Percentiles rank a stretch among this genome's conserved stretches.
phyloP scores from a whole-genome alignment of 2,113 vertebrate species.

The Rhombomys opimus region DNA sequence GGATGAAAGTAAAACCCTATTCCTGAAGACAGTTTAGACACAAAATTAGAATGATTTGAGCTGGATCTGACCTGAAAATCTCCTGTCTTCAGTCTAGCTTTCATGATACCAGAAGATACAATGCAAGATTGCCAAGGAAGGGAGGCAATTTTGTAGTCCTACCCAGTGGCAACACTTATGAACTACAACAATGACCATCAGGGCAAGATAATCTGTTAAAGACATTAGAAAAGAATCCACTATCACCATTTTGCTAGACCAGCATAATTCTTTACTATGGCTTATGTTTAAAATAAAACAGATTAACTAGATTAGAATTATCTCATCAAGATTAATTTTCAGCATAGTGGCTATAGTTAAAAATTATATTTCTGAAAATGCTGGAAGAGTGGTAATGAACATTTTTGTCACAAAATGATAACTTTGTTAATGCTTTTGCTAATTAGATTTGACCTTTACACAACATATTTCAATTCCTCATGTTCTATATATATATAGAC shows the following conservation, averaged over 20 bases:
- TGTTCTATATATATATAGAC: background rate
- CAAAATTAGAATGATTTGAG: background rate
- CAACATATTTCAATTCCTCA: background rate
- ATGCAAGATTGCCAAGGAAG: background rate
- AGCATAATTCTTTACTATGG: background rate
- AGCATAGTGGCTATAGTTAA: background rate
- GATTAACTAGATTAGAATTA: conserved; percentile 21
- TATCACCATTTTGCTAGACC: background rate
- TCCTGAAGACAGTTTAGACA: background rate
- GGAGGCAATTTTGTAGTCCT: background rate
- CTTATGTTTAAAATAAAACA: background rate
- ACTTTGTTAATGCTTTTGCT: background rate
- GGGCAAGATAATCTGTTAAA: background rate
- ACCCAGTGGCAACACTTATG: background rate
- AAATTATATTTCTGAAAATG: background rate
- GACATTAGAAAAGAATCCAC: background rate
- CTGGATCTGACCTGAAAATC: background rate
- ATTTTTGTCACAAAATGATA: background rate
- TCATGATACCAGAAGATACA: background rate
- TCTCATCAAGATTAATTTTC: conserved; percentile 31
- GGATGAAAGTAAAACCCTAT: background rate
- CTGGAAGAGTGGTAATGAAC: background rate
- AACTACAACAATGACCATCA: no score
- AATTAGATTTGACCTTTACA: background rate
- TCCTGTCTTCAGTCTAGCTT: background rate